Percentiles rank a stretch among this genome's conserved stretches.
phyloP scores from a whole-genome alignment of 2,113 vertebrate species.

The Cairina moschata region DNA sequence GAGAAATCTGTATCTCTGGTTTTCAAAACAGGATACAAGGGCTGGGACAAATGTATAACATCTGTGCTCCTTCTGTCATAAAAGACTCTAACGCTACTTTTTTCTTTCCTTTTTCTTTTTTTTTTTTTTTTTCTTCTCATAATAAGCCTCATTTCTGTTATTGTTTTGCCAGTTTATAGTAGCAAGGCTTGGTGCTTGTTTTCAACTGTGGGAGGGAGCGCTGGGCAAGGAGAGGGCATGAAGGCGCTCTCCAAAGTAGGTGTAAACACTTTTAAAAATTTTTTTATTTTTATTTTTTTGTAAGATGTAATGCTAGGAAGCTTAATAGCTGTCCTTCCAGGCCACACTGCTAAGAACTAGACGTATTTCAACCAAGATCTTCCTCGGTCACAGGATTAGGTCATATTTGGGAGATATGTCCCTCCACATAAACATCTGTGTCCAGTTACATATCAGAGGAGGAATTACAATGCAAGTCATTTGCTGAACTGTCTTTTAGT shows the following conservation, averaged over 20 bases:
- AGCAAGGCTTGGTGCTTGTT: neutral
- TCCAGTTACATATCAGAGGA: neutral
- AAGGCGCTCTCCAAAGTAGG: neutral
- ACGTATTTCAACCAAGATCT: neutral
- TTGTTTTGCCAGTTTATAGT: neutral
- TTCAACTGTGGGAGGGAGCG: neutral
- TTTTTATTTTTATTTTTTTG: neutral
- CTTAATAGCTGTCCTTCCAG: neutral
- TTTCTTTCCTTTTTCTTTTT: neutral
- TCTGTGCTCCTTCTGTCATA: conserved; percentile 1
- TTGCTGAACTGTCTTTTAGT: neutral
- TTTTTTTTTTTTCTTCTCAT: neutral
- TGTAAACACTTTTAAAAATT: neutral
- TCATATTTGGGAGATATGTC: neutral
- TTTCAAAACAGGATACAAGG: conserved; percentile 45
- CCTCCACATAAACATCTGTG: neutral
- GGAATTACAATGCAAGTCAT: neutral
- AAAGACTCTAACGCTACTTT: neutral
- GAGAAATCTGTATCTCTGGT: neutral
- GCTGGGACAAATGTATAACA: conserved; percentile 20
- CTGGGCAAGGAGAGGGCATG: neutral
- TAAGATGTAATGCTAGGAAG: neutral
- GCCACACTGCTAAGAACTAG: neutral
- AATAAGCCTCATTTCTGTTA: conserved; percentile 7
- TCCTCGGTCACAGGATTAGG: neutral